Evolutionary conservation across 2,888 invertebrate species (phyloP).

Genomic region (Amphimallon solstitiale): DNA sequence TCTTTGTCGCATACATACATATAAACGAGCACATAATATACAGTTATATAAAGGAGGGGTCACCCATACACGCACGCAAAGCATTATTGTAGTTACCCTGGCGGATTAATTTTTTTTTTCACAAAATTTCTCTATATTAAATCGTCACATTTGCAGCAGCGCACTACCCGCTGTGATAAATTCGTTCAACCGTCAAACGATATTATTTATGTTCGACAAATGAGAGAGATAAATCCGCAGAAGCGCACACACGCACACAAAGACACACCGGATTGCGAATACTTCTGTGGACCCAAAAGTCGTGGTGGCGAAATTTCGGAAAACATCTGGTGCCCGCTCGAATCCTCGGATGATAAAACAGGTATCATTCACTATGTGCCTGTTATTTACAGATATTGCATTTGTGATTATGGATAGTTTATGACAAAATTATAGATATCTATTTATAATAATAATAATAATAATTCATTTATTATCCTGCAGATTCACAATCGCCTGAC

Average conservation of each 20-base stretch:
- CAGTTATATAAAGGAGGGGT: slow-evolving; percentile 13
- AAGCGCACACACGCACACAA: too few relatives aligned
- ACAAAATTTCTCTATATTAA: slow-evolving; percentile 54
- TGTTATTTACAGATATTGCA: too few relatives aligned
- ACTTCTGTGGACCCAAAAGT: neutral
- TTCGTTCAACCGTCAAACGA: slow-evolving; percentile 47
- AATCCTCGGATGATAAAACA: neutral
- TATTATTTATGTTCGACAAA: slow-evolving; percentile 42
- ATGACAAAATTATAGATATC: too few relatives aligned
- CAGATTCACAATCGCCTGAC: too few relatives aligned
- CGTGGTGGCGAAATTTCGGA: neutral
- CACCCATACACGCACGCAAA: slow-evolving; percentile 44
- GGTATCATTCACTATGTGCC: neutral
- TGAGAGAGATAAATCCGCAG: slow-evolving; percentile 30
- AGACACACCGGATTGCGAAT: slow-evolving; percentile 19
- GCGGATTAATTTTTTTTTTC: slow-evolving; percentile 56
- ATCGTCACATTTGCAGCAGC: slow-evolving; percentile 53
- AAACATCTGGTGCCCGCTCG: slow-evolving; percentile 23
- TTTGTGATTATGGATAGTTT: too few relatives aligned
- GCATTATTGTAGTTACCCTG: slow-evolving; percentile 50
- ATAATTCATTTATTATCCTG: too few relatives aligned
- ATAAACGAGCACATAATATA: neutral
- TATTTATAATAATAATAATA: too few relatives aligned
- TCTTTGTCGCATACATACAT: slow-evolving; percentile 44
- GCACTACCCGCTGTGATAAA: slow-evolving; percentile 54